These are phyloP conservation scores for Bellardia bayeri DNA, from an alignment of 2,888 invertebrate genomes.

Conservation along the genomic window DNA sequence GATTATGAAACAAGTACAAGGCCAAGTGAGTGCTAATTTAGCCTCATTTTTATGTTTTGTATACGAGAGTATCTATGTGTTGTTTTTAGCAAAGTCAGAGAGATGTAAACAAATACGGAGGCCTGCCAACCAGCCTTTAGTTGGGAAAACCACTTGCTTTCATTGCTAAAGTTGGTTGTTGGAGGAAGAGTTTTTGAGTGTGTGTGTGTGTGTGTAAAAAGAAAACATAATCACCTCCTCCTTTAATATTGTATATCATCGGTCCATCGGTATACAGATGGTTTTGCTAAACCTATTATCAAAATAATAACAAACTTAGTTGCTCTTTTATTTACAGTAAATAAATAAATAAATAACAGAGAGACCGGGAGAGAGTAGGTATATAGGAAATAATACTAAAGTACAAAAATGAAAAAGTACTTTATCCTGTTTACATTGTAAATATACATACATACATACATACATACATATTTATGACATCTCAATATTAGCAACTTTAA, in stretches of 20 bases:
- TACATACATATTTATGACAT: too few relatives aligned
- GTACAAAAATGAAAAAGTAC: background rate
- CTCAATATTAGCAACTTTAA: too few relatives aligned
- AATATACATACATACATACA: too few relatives aligned
- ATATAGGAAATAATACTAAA: background rate
- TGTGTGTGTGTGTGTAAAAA: conserved; percentile 4
- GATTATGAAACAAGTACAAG: conserved; percentile 72
- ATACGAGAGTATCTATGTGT: background rate
- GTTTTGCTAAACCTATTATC: background rate
- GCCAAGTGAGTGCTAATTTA: conserved; percentile 73
- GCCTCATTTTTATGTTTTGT: conserved; percentile 55
- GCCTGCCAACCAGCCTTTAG: conserved; percentile 52
- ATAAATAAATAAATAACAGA: background rate
- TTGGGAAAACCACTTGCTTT: conserved; percentile 62
- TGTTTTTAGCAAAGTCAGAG: conserved; percentile 55
- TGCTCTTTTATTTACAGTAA: background rate
- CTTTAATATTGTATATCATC: conserved; percentile 55
- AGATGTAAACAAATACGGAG: conserved; percentile 68
- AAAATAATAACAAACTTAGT: conserved; percentile 30
- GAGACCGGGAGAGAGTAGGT: background rate
- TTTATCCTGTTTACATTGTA: background rate
- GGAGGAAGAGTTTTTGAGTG: background rate
- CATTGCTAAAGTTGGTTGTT: background rate
- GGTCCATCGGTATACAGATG: background rate
- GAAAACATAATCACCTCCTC: conserved; percentile 40